phyloP scores from a whole-genome alignment of 37 sponge, comb jelly and placozoan genomes.

The Dysidea cf. avara region DNA sequence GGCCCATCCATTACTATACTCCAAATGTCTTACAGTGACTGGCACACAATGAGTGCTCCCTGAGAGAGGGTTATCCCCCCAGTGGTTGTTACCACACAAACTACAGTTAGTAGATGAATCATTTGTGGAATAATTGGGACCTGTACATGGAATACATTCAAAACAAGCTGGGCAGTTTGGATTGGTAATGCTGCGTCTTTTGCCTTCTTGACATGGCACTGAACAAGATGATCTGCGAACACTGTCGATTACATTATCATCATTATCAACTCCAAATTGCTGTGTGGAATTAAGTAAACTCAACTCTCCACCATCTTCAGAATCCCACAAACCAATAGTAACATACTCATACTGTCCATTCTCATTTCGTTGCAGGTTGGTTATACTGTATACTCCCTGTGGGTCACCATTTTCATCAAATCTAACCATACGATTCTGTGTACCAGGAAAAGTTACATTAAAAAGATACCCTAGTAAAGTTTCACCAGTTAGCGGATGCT shows the following conservation, averaged over 20 bases:
- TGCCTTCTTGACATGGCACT: conserved; percentile 44
- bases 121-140: conserved; percentile 34
- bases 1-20: conserved; percentile 30
- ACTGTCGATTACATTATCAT: neutral
- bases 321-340: conserved; percentile 55
- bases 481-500: conserved; percentile 24
- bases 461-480: conserved; percentile 44
- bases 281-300: neutral
- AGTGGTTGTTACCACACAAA: conserved; percentile 45
- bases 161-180: conserved; percentile 59
- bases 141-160: conserved; percentile 63
- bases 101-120: conserved; percentile 25
- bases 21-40: conserved; percentile 12
- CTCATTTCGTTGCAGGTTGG: conserved; percentile 47
- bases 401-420: conserved; percentile 69
- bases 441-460: conserved; percentile 42
- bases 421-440: conserved; percentile 17
- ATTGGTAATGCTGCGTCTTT: conserved; percentile 7
- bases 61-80: conserved; percentile 64
- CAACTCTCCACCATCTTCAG: neutral
- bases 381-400: conserved; percentile 56
- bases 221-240: conserved; percentile 44
- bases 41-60: conserved; percentile 50
- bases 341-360: neutral
- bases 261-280: conserved; percentile 56